phyloP scores from a whole-genome alignment of 2,888 invertebrate species.

The Palloptera scutellata region DNA sequence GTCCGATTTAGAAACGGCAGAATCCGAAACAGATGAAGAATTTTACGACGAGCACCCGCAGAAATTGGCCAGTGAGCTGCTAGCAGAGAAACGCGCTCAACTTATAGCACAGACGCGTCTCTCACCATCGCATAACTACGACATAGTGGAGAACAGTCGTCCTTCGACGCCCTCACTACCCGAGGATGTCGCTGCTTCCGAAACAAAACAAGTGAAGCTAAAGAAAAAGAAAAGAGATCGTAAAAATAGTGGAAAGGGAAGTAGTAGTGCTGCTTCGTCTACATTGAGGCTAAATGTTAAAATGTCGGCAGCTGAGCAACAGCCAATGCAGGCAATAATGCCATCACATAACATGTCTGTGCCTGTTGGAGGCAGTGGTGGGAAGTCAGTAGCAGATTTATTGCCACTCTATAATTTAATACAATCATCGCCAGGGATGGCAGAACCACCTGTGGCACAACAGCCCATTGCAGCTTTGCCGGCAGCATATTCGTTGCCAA shows the following conservation, averaged over 20 bases:
- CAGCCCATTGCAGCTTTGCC: conserved; percentile 30
- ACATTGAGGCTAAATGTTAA: neutral
- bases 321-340: neutral
- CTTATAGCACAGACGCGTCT: conserved; percentile 71
- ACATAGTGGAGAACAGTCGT: conserved; percentile 71
- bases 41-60: conserved; percentile 88
- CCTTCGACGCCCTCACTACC: conserved; percentile 71
- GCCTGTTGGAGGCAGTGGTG: neutral
- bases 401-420: conserved; percentile 16
- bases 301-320: conserved; percentile 26
- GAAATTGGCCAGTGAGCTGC: conserved; percentile 73
- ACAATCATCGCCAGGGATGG: conserved; percentile 1
- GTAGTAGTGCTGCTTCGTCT: conserved; percentile 22
- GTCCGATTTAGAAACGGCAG: conserved; percentile 84
- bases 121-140: conserved; percentile 70
- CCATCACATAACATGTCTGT: neutral
- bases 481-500: conserved; percentile 28
- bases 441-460: conserved; percentile 17
- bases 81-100: conserved; percentile 79
- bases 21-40: conserved; percentile 87
- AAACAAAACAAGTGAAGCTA: conserved; percentile 67
- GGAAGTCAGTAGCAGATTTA: neutral
- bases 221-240: conserved; percentile 76
- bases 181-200: conserved; percentile 58
- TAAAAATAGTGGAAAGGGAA: conserved; percentile 63